Evolutionary conservation across 2,888 invertebrate genomes (phyloP), one percentile per base, ranked within the genome.

Genomic region (Adelognathus sp.): DNA sequence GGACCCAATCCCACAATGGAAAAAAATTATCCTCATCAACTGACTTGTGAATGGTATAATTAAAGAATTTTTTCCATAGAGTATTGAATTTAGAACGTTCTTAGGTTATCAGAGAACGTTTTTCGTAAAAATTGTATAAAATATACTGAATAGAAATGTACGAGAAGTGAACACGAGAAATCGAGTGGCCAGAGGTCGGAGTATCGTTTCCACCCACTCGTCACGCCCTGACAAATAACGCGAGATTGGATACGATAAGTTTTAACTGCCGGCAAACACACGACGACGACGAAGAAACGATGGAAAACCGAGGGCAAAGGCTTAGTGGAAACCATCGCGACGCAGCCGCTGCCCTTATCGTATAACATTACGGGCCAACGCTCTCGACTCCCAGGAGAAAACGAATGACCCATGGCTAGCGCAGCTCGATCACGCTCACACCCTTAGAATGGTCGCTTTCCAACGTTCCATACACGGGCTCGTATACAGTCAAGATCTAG

Each of bases 171-270:
- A 67, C 70, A 71, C 52, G 64, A 74, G 60, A 70, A 74, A 79
- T 75, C 54, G 74, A 44, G 66, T 74, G 36, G 52, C 60, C 16
- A 24, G 61, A 69, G 73, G 52, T 76, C 74, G 27, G 54, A 74
- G 60, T 69, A 39, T 29, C 60, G 70, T 52, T 61, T 84, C 82
- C 85, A 86, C 85, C 83, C 83, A 86, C 85, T 85, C 86, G 86
- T 86, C 84, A 86, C 84, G 82, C 80, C 66, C 83, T 83, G 86
- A 86, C 77, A 85, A 86, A 86, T 82, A 83, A 86, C 83, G 82
- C 80, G 82, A 85, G 86, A 86, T 86, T 76, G 63, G 36, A 69
- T 66, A 74, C 74, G 85, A 86, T 86, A 86, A 83, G 76, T 82
- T 84, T 84, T 84, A 86, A 86, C 83, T 84, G 86, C 81, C 79